These are phyloP conservation scores for Clupea harengus DNA, from an alignment of 2,113 vertebrate species.

Conservation along the genomic window DNA sequence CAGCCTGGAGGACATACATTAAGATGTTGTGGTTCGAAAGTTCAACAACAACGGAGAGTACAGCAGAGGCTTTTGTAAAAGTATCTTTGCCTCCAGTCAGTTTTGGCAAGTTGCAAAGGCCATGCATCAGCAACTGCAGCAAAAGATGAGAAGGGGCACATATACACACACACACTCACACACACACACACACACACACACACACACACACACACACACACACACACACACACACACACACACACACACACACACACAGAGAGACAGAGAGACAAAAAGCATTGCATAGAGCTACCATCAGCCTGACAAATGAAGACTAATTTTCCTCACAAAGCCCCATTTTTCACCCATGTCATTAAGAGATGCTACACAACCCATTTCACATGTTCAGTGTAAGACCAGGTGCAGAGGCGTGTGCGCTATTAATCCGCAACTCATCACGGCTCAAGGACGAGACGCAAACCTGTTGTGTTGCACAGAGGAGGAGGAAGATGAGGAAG, in stretches of 20 bases:
- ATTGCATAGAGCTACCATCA: background rate
- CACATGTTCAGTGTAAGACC: background rate
- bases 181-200: background rate
- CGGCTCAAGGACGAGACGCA: slow-evolving; percentile 20
- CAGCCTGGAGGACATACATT: background rate
- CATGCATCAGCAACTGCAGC: slow-evolving; percentile 1
- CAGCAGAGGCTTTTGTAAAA: background rate
- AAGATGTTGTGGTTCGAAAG: background rate
- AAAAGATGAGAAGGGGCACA: background rate
- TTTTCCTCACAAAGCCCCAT: background rate
- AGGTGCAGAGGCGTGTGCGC: background rate
- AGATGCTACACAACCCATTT: background rate
- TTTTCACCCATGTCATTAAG: background rate
- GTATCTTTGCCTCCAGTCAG: background rate
- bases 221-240: background rate
- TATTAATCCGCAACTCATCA: slow-evolving; percentile 6
- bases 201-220: background rate
- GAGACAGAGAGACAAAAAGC: background rate
- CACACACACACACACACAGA: slow-evolving; percentile 15
- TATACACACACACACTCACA: background rate
- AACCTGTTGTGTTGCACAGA: background rate
- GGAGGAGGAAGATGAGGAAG: background rate
- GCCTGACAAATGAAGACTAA: slow-evolving; percentile 19
- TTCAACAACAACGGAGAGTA: background rate
- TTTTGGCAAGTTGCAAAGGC: background rate